Base-by-base conservation (phyloP, 2,797 vertebrate species). In the Sphenodon punctatus region DNA sequence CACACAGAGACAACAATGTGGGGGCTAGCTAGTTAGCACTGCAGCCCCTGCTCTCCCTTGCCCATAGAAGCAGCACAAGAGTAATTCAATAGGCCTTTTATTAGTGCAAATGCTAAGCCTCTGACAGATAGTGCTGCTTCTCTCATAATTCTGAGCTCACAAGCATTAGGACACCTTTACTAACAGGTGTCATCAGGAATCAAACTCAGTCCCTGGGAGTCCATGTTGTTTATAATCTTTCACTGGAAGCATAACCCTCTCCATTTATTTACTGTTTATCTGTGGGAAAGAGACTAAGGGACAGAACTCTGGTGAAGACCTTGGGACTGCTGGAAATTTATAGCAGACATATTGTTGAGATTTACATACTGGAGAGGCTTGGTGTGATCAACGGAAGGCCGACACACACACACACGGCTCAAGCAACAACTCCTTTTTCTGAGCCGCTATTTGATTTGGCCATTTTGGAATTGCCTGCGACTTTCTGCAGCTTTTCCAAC, bases 171-270 rank as follows among this genome's bases (percentile, higher is more conserved):
- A 67, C 3, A 6, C 75, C 77, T 58, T 55, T 45, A 25, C 12
- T 49, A 88, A 82, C 87, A 89, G 67, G 84, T 86, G 53, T 72
- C 85, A 85, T 89, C 86, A 82, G 79, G 85, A 91, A 72, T 84
- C 79, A 82, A 91, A 75, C 48, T 87, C 56, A 59, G 88, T 82
- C 80, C 81, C 66, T 76, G 15, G 36, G 73, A 67, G 58, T 60
- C 67, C 48, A 76, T 61, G 39, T 32, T 56, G 20, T 77, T 72
- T 75, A 20, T 78, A 91, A 84, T 93, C 68, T 92, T 83, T 82
- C 89, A 85, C 84, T 85, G 75, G 53, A 90, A 86, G 82, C 85
- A 86, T 75, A 89, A 92, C 60, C 79, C 4, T 1, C 8, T 79
- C 78, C 58, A 61, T 78, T 58, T 79, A 55, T 82, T 89, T 86